Evolutionary conservation across 2,113 vertebrate species (phyloP).

Genomic region (Odocoileus hemionus): DNA sequence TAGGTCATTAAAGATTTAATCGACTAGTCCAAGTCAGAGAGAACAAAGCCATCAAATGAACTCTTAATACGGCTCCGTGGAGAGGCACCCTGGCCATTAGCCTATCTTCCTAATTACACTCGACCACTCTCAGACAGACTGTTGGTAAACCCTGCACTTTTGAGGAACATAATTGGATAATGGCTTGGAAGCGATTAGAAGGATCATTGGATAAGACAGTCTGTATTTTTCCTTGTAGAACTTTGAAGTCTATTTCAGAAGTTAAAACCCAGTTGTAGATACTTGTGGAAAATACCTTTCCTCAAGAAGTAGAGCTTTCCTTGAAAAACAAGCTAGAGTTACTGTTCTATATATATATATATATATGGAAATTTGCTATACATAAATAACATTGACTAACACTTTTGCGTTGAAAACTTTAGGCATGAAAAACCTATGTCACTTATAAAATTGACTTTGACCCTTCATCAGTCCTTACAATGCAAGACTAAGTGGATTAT

Average conservation of each 20-base stretch:
- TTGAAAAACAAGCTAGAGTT: background rate
- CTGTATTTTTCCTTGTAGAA: background rate
- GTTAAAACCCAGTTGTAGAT: background rate
- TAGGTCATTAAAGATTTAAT: constrained; percentile 49
- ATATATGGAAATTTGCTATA: background rate
- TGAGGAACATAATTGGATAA: background rate
- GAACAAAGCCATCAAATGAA: background rate
- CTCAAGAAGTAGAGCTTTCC: background rate
- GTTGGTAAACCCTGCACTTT: background rate
- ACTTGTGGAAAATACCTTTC: background rate
- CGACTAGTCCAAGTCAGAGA: constrained; percentile 34
- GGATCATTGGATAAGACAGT: background rate
- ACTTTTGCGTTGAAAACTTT: background rate
- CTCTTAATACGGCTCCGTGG: background rate
- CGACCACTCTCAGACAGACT: background rate
- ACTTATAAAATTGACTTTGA: background rate
- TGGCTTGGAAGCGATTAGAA: background rate
- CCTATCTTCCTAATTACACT: background rate
- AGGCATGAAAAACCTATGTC: background rate
- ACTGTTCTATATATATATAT: background rate
- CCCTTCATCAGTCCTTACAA: background rate
- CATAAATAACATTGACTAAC: background rate
- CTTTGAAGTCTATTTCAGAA: background rate
- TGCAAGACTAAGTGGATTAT: background rate
- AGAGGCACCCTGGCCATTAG: background rate